phyloP scores from a whole-genome alignment of 2,797 vertebrate genomes.

The Phalanger gymnotis region DNA sequence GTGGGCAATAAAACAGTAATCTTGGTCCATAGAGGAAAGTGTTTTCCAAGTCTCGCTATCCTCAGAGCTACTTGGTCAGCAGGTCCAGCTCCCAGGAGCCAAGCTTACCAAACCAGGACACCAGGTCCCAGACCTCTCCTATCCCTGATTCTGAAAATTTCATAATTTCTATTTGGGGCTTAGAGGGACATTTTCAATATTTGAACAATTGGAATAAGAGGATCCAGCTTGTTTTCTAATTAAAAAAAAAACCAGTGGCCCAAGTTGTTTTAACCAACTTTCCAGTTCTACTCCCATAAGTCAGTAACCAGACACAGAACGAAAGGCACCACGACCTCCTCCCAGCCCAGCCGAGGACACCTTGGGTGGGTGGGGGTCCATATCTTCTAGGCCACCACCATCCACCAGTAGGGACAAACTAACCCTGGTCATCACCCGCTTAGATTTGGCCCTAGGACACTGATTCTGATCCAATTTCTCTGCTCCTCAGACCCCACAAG shows the following conservation, averaged over 20 bases:
- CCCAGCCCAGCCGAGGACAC: neutral
- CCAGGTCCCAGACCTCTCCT: neutral
- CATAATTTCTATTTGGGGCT: constrained; percentile 32
- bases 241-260: constrained; percentile 3
- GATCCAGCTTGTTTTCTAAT: constrained; percentile 45
- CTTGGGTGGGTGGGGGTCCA: neutral
- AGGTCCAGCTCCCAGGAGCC: neutral
- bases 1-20: neutral
- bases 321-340: constrained; percentile 52
- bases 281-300: neutral
- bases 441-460: neutral
- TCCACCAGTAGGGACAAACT: neutral
- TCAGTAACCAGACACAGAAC: neutral
- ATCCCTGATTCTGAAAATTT: constrained; percentile 16
- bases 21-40: constrained; percentile 11
- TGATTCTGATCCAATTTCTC: neutral
- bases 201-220: neutral
- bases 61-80: neutral
- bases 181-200: constrained; percentile 17
- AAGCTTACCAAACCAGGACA: neutral
- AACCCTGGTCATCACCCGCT: neutral
- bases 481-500: neutral
- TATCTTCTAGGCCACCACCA: neutral
- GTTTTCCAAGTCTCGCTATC: neutral
- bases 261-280: neutral